Evolutionary conservation across 2,113 vertebrate genomes (phyloP).

Genomic region (Myotis brandtii): DNA sequence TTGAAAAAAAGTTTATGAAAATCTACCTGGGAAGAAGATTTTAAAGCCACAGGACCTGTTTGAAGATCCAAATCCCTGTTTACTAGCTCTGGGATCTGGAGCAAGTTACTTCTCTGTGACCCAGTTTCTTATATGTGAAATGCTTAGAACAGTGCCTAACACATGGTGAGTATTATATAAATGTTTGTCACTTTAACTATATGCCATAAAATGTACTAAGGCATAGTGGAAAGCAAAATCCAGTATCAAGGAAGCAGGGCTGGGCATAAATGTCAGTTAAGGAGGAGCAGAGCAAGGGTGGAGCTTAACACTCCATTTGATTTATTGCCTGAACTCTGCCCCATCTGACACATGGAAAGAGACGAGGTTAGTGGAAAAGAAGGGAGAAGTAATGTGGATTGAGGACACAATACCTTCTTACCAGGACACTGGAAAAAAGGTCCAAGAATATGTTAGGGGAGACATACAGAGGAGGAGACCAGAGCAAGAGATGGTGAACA

Average conservation of each 20-base stretch:
- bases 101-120: not conserved
- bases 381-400: not conserved
- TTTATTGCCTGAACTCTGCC: slow-evolving; percentile 5
- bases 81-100: not conserved
- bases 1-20: not conserved
- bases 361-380: not conserved
- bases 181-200: not conserved
- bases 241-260: not conserved
- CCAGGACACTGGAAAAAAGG: not conserved
- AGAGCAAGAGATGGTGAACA: not conserved
- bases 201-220: not conserved
- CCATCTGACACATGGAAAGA: not conserved
- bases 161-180: not conserved
- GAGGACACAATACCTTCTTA: not conserved
- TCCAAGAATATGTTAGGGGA: not conserved
- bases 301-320: not conserved
- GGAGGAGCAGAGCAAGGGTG: not conserved
- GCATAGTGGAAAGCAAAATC: not conserved
- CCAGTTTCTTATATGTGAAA: not conserved
- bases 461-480: not conserved
- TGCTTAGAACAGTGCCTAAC: not conserved
- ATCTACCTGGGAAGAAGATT: not conserved
- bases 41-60: not conserved
- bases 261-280: not conserved
- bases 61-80: not conserved